Base-by-base conservation (phyloP, 1,140 invertebrate genomes). In the Lordiphosa stackelbergi region DNA sequence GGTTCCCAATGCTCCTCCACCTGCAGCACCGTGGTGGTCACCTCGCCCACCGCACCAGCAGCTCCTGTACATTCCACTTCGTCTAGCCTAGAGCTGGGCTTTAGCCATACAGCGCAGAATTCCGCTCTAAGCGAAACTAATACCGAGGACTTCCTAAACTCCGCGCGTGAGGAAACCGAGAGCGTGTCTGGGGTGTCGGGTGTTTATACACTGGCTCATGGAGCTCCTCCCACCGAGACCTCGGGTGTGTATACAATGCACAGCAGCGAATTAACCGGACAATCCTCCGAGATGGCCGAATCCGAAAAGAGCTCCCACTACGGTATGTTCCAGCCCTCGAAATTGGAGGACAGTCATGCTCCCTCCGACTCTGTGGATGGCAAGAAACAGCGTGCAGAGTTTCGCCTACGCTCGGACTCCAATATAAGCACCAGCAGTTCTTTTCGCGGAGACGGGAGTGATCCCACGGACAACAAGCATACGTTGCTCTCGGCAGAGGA, bases 391-490 rank as follows among this genome's bases (percentile, higher is more conserved):
- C 35, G 36, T 11, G 62, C 40, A 3, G 78, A 85, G 10, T 92
- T 92, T 69, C 88, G 92, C 35, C 88, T 91, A 69, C 89, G 94
- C 9, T 93, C 93, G 19, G 94, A 94, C 66, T 95, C 94, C 8
- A 93, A 93, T 61, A 90, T 94, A 1, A 95, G 93, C 81, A 91
- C 91, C 24, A 90, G 91, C 6, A 91, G 91, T 12, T 95, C 94
- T 56, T 95, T 95, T 74, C 91, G 93, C 24, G 94, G 94, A n/a
- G 94, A 95, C 73, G 94, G 94, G 2, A 95, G 93, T 75, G 94
- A 95, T 87, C 94, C 94, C 3, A 93, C 94, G 1, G 93, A 94
- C 69, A 92, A 91, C 40, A 92, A 93, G 70, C 93, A 93, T n/a
- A 90, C 90, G 31, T 87, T 94, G 40, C 87, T 95, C 4, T 93